Evolutionary conservation across 2,888 invertebrate species (phyloP), one percentile per base, ranked within the genome.

Genomic region (Drosophila demipolita): DNA sequence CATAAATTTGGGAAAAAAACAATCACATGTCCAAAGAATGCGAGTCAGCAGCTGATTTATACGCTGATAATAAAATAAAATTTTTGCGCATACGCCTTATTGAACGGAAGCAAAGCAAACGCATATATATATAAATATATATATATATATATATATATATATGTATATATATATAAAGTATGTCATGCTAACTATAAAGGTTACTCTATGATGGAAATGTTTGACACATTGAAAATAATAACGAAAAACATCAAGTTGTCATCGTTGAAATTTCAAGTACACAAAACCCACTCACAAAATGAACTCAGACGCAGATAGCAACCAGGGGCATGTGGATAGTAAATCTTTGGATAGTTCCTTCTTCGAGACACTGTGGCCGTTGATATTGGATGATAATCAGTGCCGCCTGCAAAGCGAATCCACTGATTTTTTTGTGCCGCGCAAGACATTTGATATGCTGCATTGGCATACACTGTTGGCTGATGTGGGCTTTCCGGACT

Each of bases 341-440:
- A 42, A 57, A 26, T 69, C 90, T 2, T 7, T 87, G 72, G 66
- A 68, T 23, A 75, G 64, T 17, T 65, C 80, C 8, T 90, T 91
- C 62, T 89, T 90, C 23, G 88, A 92, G 7, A 69, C 76, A 7
- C 66, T 92, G 8, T 91, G 92, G 92, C 92, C 92, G 0, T 57
- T 83, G n/a, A 83, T 92, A 59, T 65, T 92, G 23, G 75, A 90
- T 1, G 78, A 85, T 6, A 90, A 90, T 58, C 36, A 66, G 12
- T 92, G 91, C 53, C 83, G 82, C 7, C 70, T 81, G 23, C 54
- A 66, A 26, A 85, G 78, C 48, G 62, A 75, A 26, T 42, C 78
- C 5, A 42, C 35, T 0, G 64, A 75, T n/a, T 83, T 59, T 26
- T 91, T 89, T 61, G 66, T 69, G 26, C 92, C 92, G 0, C 29